Conservation (phyloP, 2,888 invertebrate species). For the Erynnis tages region DNA sequence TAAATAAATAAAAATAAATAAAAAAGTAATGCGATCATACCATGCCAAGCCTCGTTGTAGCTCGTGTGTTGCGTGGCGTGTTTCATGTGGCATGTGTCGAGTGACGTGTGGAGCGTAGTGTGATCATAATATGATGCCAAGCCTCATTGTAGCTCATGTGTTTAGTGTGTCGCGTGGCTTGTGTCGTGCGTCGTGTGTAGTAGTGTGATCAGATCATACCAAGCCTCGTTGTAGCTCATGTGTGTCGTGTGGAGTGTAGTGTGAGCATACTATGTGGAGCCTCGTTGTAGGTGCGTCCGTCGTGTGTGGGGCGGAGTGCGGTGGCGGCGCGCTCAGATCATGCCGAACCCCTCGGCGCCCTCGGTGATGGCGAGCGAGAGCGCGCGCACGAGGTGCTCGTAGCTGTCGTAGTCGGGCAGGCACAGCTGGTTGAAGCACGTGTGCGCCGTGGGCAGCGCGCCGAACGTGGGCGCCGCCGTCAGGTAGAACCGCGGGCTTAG, state of each 20-base stretch:
- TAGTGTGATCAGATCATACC: no score
- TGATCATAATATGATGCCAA: no score
- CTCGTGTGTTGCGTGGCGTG: no score
- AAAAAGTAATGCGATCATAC: no score
- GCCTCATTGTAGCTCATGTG: no score
- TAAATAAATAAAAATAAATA: no score
- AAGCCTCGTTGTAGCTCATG: no score
- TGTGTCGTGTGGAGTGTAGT: background rate
- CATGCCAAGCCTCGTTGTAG: no score
- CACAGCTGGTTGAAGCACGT: slow-evolving; percentile 98
- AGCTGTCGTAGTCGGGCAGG: slow-evolving; percentile 96
- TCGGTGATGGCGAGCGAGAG: slow-evolving; percentile 96
- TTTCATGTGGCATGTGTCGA: no score
- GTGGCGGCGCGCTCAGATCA: slow-evolving; percentile 46
- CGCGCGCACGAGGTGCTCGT: slow-evolving; percentile 95
- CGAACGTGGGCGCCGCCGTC: slow-evolving; percentile 93
- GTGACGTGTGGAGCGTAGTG: no score
- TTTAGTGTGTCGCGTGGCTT: no score
- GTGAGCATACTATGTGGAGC: slow-evolving; percentile 34
- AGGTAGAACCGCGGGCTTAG: slow-evolving; percentile 96
- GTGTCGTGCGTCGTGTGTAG: no score
- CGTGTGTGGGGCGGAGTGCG: background rate
- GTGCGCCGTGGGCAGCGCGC: slow-evolving; percentile 95
- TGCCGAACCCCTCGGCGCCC: slow-evolving; percentile 94
- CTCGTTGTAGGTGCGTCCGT: slow-evolving; percentile 10